Percentiles rank a stretch among this genome's conserved stretches.
Evolutionary conservation across 2,113 vertebrate species (phyloP).

Genomic region (Ictalurus punctatus): DNA sequence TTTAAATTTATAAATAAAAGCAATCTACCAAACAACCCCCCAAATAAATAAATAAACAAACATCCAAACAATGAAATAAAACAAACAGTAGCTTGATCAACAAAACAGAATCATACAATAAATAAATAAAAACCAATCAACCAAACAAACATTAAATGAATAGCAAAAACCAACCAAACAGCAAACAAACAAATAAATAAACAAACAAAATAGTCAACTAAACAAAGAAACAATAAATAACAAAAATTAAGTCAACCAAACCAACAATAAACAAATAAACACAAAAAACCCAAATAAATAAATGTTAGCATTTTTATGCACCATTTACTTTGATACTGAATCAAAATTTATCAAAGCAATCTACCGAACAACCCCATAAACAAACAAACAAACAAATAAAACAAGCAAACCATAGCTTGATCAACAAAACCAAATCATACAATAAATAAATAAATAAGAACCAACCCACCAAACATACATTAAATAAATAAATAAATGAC

Average conservation of each 20-base stretch:
- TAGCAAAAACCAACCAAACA: not conserved
- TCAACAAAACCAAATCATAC: too few species aligned
- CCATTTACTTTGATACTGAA: too few species aligned
- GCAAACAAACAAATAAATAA: not conserved
- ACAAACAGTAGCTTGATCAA: not conserved
- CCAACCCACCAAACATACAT: not conserved
- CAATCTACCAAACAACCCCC: too few species aligned
- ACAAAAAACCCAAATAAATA: not conserved
- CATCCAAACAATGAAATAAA: too few species aligned
- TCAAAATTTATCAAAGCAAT: too few species aligned
- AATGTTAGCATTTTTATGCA: too few species aligned
- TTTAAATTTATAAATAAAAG: too few species aligned
- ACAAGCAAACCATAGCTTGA: not conserved
- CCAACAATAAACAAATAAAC: not conserved
- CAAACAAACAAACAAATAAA: too few species aligned
- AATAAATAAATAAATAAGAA: not conserved
- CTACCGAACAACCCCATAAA: too few species aligned
- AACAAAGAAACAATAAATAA: not conserved
- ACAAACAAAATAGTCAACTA: not conserved
- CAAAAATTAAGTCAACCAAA: not conserved
- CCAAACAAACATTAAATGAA: not conserved
- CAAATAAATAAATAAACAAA: not conserved
- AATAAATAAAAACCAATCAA: not conserved
- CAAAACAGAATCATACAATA: too few species aligned
- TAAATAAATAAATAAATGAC: not conserved